Evolutionary conservation across 2,888 invertebrate species (phyloP), one percentile per base, ranked within the genome.

Genomic region (Galeopsomyia nigrocyanea): DNA sequence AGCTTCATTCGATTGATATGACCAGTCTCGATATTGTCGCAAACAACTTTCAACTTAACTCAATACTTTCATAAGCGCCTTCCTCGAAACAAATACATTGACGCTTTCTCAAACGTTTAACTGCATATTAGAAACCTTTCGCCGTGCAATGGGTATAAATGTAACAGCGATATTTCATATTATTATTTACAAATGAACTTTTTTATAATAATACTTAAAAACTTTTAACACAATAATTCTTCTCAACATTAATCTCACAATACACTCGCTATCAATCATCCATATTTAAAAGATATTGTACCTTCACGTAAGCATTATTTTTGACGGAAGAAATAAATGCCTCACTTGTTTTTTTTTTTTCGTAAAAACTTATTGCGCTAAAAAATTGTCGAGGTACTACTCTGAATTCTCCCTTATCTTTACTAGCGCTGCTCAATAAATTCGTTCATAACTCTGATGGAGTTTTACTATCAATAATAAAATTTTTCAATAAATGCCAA

Each of bases 21-120:
- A 64, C 64, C 69, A 73, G 62, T 73, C 62, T 62, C 69, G 26
- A 66, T 69, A 66, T 73, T 50, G 61, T 17, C 62, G 16, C 58
- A 49, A 55, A n/a, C 17, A 51, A 53, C 31, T 57, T 19, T 49
- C 16, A 50, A 53, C 14, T 22, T 55, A 39, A 57, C 50, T 19
- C 49, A 71, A 56, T 56, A 63, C 19, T 58, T 55, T 56, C 2
- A 67, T 63, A 68, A 60, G 60, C 68, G 53, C n/a, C 62, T 57
- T 62, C 19, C 46, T 26, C 22, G 3, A 22, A 47, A 68, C 53
- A 13, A 63, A 72, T 58, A 68, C 51, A 68, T 68, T 26, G 63
- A 53, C 62, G 63, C 53, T 58, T 49, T 26, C 60, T 51, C 14
- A 57, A 71, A 50, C 60, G 49, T 62, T 62, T 19, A 57, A 62